phyloP scores from a whole-genome alignment of 2,888 invertebrate species.

The Dendrolimus houi region DNA sequence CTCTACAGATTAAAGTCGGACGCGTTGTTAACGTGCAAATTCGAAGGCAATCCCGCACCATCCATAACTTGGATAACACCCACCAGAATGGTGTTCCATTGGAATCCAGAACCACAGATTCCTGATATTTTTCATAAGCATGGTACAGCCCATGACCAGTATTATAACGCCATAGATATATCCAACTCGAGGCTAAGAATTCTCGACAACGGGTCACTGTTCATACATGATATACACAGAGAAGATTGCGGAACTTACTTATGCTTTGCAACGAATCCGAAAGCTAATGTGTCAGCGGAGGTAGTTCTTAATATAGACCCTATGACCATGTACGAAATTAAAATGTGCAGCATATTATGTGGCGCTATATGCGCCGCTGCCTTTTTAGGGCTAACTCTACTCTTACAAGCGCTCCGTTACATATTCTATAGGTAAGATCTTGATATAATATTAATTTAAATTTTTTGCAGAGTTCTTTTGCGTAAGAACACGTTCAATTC shows the following conservation, averaged over 20 bases:
- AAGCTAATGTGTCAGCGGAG: slow-evolving; percentile 85
- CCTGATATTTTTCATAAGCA: slow-evolving; percentile 82
- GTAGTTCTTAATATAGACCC: slow-evolving; percentile 90
- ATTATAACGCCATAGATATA: slow-evolving; percentile 60
- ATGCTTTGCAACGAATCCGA: slow-evolving; percentile 90
- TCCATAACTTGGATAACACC: slow-evolving; percentile 93
- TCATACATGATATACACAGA: slow-evolving; percentile 82
- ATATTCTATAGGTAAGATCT: slow-evolving; percentile 81
- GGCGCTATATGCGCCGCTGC: slow-evolving; percentile 87
- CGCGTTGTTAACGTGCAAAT: slow-evolving; percentile 86
- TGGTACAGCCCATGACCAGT: slow-evolving; percentile 76
- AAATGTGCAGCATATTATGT: slow-evolving; percentile 88
- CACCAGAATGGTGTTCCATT: slow-evolving; percentile 81
- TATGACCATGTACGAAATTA: slow-evolving; percentile 87
- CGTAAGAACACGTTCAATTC: no score
- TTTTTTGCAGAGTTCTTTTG: no score
- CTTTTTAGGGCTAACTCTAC: slow-evolving; percentile 87
- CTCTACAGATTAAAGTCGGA: slow-evolving; percentile 79
- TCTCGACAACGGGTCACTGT: slow-evolving; percentile 86
- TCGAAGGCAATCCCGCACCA: slow-evolving; percentile 85
- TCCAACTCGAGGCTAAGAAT: slow-evolving; percentile 77
- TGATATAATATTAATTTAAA: neutral
- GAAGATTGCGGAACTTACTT: slow-evolving; percentile 90
- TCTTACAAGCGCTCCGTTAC: slow-evolving; percentile 85
- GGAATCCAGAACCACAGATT: slow-evolving; percentile 83